These are phyloP conservation scores for Trachelus stipa DNA, from an alignment of 2,888 invertebrate genomes.

Conservation along the genomic window DNA sequence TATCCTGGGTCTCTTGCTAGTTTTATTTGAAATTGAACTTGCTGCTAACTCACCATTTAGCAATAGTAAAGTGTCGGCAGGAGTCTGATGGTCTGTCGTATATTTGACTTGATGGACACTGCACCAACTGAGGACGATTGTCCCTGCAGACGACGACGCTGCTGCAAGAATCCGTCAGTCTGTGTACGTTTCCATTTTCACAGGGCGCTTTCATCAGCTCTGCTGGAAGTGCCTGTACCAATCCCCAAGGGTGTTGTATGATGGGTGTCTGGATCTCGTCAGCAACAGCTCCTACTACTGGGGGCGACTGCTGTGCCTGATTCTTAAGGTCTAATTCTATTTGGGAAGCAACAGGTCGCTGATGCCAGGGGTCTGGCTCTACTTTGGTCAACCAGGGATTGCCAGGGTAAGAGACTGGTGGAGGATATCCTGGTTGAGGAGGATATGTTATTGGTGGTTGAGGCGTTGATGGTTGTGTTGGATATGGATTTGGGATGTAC, in stretches of 20 bases:
- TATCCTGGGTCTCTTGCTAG: not conserved
- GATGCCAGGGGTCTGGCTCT: conserved; percentile 47
- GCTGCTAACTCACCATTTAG: conserved; percentile 49
- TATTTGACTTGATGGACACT: conserved; percentile 46
- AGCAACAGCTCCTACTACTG: not conserved
- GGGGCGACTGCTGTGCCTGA: not conserved
- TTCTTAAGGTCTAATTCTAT: conserved; percentile 40
- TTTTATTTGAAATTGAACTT: not conserved
- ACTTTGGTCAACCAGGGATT: conserved; percentile 37
- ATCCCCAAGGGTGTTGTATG: conserved; percentile 44
- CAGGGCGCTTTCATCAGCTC: conserved; percentile 48
- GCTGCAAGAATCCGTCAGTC: conserved; percentile 51
- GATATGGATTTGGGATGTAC: conserved; percentile 33
- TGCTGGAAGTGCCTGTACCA: conserved; percentile 45
- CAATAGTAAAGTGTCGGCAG: conserved; percentile 49
- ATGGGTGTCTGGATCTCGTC: not conserved
- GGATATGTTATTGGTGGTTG: conserved; percentile 4
- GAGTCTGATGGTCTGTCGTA: conserved; percentile 55
- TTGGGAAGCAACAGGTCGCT: conserved; percentile 36
- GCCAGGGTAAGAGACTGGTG: conserved; percentile 33
- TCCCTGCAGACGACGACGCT: conserved; percentile 55
- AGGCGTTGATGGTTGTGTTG: conserved; percentile 29
- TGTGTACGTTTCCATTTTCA: conserved; percentile 50
- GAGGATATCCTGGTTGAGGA: conserved; percentile 27
- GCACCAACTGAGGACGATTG: conserved; percentile 48